Evolutionary conservation across 2,797 vertebrate species (phyloP).

Genomic region (Clamator glandarius): DNA sequence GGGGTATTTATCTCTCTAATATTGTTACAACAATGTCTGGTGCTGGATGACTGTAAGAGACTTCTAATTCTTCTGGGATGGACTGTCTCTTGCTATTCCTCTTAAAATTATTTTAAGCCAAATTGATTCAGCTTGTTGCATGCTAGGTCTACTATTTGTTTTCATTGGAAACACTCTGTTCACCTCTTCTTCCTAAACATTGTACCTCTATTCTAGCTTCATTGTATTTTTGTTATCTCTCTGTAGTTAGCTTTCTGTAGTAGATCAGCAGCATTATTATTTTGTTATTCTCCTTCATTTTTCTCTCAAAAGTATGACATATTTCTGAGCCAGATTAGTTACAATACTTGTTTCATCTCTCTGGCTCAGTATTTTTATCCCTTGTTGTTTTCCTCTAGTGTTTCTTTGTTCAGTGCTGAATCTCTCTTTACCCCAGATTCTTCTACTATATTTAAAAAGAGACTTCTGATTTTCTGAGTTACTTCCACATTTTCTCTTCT

Average conservation of each 20-base stretch:
- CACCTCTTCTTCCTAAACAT: neutral
- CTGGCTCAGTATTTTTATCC: neutral
- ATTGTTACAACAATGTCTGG: neutral
- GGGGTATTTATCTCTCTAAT: neutral
- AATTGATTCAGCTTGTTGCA: neutral
- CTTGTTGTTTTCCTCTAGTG: neutral
- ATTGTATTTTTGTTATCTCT: neutral
- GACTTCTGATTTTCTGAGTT: neutral
- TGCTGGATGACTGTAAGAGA: neutral
- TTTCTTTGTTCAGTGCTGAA: neutral
- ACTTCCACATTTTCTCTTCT: neutral
- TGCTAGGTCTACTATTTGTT: neutral
- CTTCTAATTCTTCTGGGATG: neutral
- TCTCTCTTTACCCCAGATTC: neutral
- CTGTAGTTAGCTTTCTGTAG: neutral
- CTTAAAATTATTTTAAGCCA: neutral
- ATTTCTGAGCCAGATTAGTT: neutral
- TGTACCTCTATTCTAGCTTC: neutral
- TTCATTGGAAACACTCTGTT: neutral
- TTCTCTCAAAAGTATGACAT: neutral
- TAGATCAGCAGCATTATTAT: neutral
- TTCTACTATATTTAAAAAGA: neutral
- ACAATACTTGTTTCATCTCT: neutral
- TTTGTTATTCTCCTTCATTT: neutral
- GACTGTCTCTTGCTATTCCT: neutral